A percentile compares a stretch with the other conserved stretches of the same genome.
These are phyloP conservation scores for Drosophila peninsularis DNA, from an alignment of 2,888 invertebrate species.

Conservation along the genomic window DNA sequence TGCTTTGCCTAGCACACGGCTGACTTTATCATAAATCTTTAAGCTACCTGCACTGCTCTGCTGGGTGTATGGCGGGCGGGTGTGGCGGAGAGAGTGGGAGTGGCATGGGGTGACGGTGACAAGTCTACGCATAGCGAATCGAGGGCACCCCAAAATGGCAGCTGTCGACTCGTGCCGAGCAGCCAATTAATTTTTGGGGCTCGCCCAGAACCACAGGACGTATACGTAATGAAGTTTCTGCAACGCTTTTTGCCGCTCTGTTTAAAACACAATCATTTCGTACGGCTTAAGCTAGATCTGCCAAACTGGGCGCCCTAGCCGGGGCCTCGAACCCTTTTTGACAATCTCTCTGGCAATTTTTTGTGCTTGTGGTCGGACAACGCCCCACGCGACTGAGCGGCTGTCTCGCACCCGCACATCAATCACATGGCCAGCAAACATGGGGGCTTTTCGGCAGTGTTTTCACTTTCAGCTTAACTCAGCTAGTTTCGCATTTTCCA, in stretches of 20 bases:
- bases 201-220: slow-evolving; percentile 23
- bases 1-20: slow-evolving; percentile 30
- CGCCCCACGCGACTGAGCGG: slow-evolving; percentile 25
- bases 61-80: background rate
- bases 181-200: slow-evolving; percentile 74
- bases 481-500: slow-evolving; percentile 41
- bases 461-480: slow-evolving; percentile 16
- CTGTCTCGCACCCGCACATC: slow-evolving; percentile 60
- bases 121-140: slow-evolving; percentile 66
- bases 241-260: slow-evolving; percentile 20
- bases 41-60: slow-evolving; percentile 50
- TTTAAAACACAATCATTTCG: slow-evolving; percentile 58
- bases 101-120: slow-evolving; percentile 36
- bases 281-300: slow-evolving; percentile 22
- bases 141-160: slow-evolving; percentile 63
- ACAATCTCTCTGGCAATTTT: slow-evolving; percentile 62
- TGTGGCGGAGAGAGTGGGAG: background rate
- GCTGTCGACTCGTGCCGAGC: slow-evolving; percentile 62
- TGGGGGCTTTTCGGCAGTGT: background rate
- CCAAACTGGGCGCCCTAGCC: slow-evolving; percentile 7
- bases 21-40: slow-evolving; percentile 77
- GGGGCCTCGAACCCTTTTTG: slow-evolving; percentile 62
- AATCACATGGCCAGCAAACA: slow-evolving; percentile 57
- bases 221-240: slow-evolving; percentile 61
- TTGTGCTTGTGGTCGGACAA: slow-evolving; percentile 52